Evolutionary conservation across 2,797 vertebrate genomes (phyloP).

Genomic region (Salarias fasciatus): DNA sequence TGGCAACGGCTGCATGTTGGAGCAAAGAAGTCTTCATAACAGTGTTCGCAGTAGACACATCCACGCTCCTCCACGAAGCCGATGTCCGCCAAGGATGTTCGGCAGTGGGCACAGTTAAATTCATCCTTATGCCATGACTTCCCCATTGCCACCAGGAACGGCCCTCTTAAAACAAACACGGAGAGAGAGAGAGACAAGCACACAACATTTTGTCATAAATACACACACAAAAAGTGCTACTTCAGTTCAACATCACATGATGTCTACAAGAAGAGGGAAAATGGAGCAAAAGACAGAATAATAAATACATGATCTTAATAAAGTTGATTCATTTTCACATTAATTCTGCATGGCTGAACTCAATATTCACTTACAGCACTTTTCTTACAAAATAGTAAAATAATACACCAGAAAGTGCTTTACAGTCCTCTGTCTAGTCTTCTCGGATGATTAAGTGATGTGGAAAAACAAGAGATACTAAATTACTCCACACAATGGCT

Average conservation of each 20-base stretch:
- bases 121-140: slow-evolving; percentile 99
- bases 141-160: slow-evolving; percentile 95
- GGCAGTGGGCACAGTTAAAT: slow-evolving; percentile 94
- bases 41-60: slow-evolving; percentile 91
- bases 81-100: slow-evolving; percentile 89
- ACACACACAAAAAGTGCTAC: too few species aligned
- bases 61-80: slow-evolving; percentile 96
- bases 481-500: slow-evolving; percentile 58
- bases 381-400: too few species aligned
- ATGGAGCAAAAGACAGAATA: too few species aligned
- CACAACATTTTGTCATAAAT: too few species aligned
- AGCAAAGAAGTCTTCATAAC: slow-evolving; percentile 97
- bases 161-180: slow-evolving; percentile 83
- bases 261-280: too few species aligned
- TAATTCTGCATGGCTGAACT: too few species aligned
- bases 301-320: too few species aligned
- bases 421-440: slow-evolving; percentile 16
- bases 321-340: too few species aligned
- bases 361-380: too few species aligned
- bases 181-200: too few species aligned
- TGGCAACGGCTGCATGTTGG: slow-evolving; percentile 94
- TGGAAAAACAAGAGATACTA: slow-evolving; percentile 51
- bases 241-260: too few species aligned
- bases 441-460: slow-evolving; percentile 63
- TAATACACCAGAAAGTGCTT: too few species aligned